Base-by-base conservation (phyloP, 2,888 invertebrate genomes). In the Cryptus viduatorius region DNA sequence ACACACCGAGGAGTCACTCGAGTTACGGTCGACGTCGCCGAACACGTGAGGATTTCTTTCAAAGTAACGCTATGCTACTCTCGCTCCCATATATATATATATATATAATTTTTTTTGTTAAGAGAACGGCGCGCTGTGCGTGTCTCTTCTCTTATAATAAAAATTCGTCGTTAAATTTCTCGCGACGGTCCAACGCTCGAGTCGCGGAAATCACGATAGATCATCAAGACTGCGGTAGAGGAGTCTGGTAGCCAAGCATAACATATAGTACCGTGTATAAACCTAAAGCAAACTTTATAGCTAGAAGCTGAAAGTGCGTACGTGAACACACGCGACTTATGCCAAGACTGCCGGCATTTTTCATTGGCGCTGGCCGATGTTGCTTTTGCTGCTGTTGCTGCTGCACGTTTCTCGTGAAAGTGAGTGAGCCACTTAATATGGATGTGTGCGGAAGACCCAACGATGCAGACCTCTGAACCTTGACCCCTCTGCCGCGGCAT, bases 371-470 rank as follows among this genome's bases (percentile, higher is more conserved):
- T 56, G 56, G 24, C 37, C 37, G 37, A 48, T 48, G 48, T 48
- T n/a, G 59, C 12, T 29, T 37, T 42, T 42, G 50, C 50, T 59
- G n/a, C 44, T 59, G 46, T 5, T 24, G 73, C 73, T 24, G 61
- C 61, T 10, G 79, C 77, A 56, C 12, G 73, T 73, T 79, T 76
- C 61, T 64, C 86, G 86, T 88, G 88, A 91, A 90, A 89, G 89
- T 89, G 88, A 91, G 89, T 89, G 90, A 92, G 89, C 88, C 90
- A 91, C 89, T 90, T 89, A 89, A 91, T 90, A 88, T 89, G 89
- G 86, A 92, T 89, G 91, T 89, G 89, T 86, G 88, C 86, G 89
- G 89, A 90, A 90, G 89, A 91, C 87, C 86, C 85, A 83, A 46
- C 86, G 81, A 78, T 72, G 53, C 79, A 83, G 89, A 91, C 92